Evolutionary conservation across 2,888 invertebrate genomes (phyloP).

Genomic region (Linnaemya vulpina): DNA sequence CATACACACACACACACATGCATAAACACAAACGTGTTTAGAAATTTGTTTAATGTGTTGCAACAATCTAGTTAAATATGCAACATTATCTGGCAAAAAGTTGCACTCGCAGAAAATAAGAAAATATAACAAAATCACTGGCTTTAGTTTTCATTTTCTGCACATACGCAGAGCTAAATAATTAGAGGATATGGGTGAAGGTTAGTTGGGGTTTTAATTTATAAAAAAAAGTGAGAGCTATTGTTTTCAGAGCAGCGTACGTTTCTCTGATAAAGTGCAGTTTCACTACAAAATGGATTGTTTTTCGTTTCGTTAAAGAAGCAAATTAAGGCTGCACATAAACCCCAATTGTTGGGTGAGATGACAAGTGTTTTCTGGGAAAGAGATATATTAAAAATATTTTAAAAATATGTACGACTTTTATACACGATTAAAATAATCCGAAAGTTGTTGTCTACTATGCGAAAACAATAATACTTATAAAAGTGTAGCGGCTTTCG

Average conservation of each 20-base stretch:
- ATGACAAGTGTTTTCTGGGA: too few species aligned
- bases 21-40: conserved; percentile 11
- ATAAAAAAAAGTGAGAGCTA: background rate
- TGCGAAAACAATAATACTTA: too few species aligned
- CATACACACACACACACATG: background rate
- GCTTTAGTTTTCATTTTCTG: background rate
- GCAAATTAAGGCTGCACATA: background rate
- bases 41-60: conserved; percentile 61
- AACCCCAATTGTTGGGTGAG: too few species aligned
- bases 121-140: conserved; percentile 3
- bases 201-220: background rate
- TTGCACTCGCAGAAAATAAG: conserved; percentile 31
- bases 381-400: too few species aligned
- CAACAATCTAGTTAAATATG: conserved; percentile 68
- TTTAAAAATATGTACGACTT: too few species aligned
- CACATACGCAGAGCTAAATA: background rate
- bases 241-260: background rate
- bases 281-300: background rate
- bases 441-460: too few species aligned
- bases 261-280: background rate
- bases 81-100: conserved; percentile 58
- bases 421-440: background rate
- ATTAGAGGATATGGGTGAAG: conserved; percentile 10
- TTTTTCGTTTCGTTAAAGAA: background rate
- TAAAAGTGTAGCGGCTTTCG: too few species aligned